Conservation (phyloP, 2,797 vertebrate genomes). For the Gymnothorax reevesii region DNA sequence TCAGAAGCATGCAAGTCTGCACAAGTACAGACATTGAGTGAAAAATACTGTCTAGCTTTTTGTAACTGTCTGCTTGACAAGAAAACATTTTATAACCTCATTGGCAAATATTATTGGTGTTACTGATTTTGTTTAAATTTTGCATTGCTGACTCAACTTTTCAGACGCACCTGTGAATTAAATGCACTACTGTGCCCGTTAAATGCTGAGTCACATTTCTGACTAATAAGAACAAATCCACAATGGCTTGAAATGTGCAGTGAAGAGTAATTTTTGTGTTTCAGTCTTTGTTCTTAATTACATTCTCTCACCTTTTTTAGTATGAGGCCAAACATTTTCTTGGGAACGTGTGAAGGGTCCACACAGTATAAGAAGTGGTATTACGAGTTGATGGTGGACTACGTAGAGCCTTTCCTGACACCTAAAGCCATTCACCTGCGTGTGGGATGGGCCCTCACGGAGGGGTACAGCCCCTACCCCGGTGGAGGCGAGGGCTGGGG, state of each 20-base stretch:
- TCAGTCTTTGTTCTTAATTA: background rate
- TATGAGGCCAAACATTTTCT: constrained; percentile 91
- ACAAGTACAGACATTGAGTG: too few species aligned
- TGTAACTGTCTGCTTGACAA: background rate
- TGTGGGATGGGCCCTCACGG: constrained; percentile 90
- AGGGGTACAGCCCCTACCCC: constrained; percentile 91
- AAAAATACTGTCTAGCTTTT: background rate
- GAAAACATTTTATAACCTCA: background rate
- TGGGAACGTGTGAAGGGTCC: constrained; percentile 88
- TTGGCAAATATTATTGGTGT: too few species aligned
- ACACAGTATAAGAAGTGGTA: constrained; percentile 94
- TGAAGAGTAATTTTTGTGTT: background rate
- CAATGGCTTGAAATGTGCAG: background rate
- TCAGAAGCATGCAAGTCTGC: too few species aligned
- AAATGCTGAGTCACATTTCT: background rate
- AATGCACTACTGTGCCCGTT: background rate
- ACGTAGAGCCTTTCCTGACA: constrained; percentile 81
- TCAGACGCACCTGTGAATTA: background rate
- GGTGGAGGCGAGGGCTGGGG: constrained; percentile 94
- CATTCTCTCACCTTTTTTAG: constrained; percentile 57
- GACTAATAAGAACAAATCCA: background rate
- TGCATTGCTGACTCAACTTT: background rate
- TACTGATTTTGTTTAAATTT: too few species aligned
- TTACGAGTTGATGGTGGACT: constrained; percentile 89
- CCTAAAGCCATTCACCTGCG: constrained; percentile 82